Percentiles rank a stretch among this genome's conserved stretches.
Evolutionary conservation across 2,888 invertebrate species (phyloP).

Genomic region (Hololepta plana): DNA sequence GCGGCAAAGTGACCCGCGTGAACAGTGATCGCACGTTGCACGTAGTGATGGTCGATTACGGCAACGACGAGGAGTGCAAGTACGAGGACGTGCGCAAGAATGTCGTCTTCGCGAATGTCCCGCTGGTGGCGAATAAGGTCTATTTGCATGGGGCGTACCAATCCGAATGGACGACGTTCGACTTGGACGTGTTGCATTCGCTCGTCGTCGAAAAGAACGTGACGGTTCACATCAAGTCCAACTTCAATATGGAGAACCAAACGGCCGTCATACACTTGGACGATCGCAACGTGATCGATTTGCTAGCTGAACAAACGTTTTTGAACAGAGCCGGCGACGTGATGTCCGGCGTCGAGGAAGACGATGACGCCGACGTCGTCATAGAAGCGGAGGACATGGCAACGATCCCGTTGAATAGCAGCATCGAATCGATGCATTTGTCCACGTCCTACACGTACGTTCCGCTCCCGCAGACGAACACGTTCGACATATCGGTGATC

Average conservation of each 20-base stretch:
- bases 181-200: conserved; percentile 43
- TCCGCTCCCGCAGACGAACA: conserved; percentile 20
- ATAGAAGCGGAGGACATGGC: conserved; percentile 1
- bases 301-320: too few species aligned
- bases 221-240: conserved; percentile 4
- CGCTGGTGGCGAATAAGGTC: conserved; percentile 45
- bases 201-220: conserved; percentile 29
- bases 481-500: conserved; percentile 25
- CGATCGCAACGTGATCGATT: too few species aligned
- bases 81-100: conserved; percentile 39
- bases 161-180: conserved; percentile 30
- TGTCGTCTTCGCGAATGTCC: conserved; percentile 43
- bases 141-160: conserved; percentile 32
- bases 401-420: too few species aligned
- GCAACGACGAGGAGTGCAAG: conserved; percentile 50
- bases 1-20: conserved; percentile 39
- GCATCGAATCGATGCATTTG: too few species aligned
- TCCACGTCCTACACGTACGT: conserved; percentile 20
- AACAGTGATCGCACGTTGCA: conserved; percentile 1
- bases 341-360: conserved; percentile 2
- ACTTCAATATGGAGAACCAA: background rate
- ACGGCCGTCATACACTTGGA: background rate
- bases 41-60: conserved; percentile 67
- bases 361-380: background rate
- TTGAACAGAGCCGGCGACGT: background rate